phyloP scores from a whole-genome alignment of 2,888 invertebrate species.

The Leucophenga montana region DNA sequence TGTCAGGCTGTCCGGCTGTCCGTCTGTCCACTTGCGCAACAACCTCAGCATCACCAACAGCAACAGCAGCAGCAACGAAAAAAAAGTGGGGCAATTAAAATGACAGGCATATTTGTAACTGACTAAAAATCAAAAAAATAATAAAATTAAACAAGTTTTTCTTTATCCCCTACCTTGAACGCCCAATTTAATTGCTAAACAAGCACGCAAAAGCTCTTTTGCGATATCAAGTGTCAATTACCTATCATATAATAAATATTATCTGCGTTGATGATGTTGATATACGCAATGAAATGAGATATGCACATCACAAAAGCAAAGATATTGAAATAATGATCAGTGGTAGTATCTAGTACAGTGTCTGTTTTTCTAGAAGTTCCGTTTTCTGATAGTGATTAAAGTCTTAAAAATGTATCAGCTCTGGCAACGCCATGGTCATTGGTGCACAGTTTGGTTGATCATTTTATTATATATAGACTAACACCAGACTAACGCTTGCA shows the following conservation, averaged over 20 bases:
- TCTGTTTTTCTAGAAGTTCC: too few species aligned
- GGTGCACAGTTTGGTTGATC: too few species aligned
- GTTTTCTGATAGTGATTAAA: too few species aligned
- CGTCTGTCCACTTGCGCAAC: conserved; percentile 2
- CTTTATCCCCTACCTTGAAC: background rate
- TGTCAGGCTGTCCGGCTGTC: background rate
- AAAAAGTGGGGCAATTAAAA: conserved; percentile 26
- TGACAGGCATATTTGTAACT: conserved; percentile 11
- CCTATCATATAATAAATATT: background rate
- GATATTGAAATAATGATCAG: background rate
- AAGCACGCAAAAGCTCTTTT: background rate
- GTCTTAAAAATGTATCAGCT: too few species aligned
- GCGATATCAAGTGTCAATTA: conserved; percentile 23
- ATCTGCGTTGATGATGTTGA: background rate
- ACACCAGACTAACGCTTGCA: too few species aligned
- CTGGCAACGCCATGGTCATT: too few species aligned
- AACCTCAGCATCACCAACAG: too few species aligned
- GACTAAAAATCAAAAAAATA: background rate
- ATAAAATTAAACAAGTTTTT: conserved; percentile 5
- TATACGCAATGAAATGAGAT: background rate
- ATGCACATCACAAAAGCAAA: background rate
- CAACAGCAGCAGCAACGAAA: background rate
- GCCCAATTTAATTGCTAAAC: conserved; percentile 13
- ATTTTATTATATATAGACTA: too few species aligned
- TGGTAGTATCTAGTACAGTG: too few species aligned